These are phyloP conservation scores for Phaedon cochleariae DNA, from an alignment of 2,888 invertebrate species.

Conservation along the genomic window DNA sequence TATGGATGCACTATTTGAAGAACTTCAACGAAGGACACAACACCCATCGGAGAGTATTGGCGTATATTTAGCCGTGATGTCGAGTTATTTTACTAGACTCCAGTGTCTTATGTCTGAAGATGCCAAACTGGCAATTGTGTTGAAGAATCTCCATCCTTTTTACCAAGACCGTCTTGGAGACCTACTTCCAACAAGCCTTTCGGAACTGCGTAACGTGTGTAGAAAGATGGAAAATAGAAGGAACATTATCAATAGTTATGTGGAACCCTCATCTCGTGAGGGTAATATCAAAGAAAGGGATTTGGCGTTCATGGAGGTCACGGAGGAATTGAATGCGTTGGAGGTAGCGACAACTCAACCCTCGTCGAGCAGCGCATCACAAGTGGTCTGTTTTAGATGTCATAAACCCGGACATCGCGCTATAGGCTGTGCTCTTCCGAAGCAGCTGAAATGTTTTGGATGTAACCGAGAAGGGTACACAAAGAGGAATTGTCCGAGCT, in stretches of 20 bases:
- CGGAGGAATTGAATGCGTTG: background rate
- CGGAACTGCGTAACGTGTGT: background rate
- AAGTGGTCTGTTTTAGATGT: background rate
- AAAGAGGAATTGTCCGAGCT: background rate
- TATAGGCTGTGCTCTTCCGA: background rate
- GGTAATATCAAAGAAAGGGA: too few species aligned
- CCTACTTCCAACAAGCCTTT: background rate
- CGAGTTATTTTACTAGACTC: conserved; percentile 12
- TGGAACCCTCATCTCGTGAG: too few species aligned
- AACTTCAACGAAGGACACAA: conserved; percentile 7
- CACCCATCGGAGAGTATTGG: conserved; percentile 2
- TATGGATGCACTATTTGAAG: conserved; percentile 7
- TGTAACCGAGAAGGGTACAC: background rate
- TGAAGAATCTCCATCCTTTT: conserved; percentile 6
- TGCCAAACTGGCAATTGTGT: too few species aligned
- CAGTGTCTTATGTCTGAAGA: background rate
- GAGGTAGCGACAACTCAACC: background rate
- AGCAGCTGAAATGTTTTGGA: background rate
- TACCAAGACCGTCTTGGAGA: conserved; percentile 11
- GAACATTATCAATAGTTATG: background rate
- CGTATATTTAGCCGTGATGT: conserved; percentile 10
- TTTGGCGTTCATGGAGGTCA: too few species aligned
- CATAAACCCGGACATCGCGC: background rate
- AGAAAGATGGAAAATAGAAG: background rate
- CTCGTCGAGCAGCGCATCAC: background rate